Evolutionary conservation across 2,797 vertebrate species (phyloP), one percentile per base, ranked within the genome.

Genomic region (Sebastes steindachneri): DNA sequence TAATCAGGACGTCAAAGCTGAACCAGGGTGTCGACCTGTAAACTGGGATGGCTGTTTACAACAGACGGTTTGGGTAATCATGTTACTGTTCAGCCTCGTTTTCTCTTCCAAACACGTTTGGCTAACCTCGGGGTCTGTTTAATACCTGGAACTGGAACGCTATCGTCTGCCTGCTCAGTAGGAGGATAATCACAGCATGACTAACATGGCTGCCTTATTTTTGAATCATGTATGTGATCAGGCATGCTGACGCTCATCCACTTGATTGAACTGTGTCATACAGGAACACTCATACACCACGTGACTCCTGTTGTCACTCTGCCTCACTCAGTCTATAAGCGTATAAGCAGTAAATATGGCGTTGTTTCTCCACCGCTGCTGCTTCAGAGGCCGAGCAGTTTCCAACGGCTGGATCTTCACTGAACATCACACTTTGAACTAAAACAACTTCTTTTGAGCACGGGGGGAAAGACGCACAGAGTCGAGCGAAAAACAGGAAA

Each of bases 331-430:
- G 35, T 75, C 72, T 89, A 74, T 74, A 84, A 71, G 79, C 73
- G 79, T 85, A 73, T 75, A 75, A 62, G 54, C 45, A 77, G 63
- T 83, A 81, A 83, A 87, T 84, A 87, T 75, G 71, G 72, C 69
- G 62, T 64, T 29, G 60, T 84, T 88, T 88, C 31, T 17, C 33
- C 41, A 41, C 69, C 65, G 67, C 26, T 11, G 7, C 67, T 35
- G 63, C 59, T 84, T 71, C 75, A 58, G 29, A 76, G 15, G 60
- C 53, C 11, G 1, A 75, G 68, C 71, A 64, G 80, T 71, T 74
- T 75, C 66, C 33, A 12, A 12, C 1, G 73, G 62, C 67, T 51
- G 64, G 29, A 55, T 67, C 59, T 37, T 58, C 28, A 67, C 37
- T 29, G n/a, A 69, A 62, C 14, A 25, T 28, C 21, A 7, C 0